These are phyloP conservation scores for Sturmia bella DNA, from an alignment of 2,888 invertebrate species.

Conservation along the genomic window DNA sequence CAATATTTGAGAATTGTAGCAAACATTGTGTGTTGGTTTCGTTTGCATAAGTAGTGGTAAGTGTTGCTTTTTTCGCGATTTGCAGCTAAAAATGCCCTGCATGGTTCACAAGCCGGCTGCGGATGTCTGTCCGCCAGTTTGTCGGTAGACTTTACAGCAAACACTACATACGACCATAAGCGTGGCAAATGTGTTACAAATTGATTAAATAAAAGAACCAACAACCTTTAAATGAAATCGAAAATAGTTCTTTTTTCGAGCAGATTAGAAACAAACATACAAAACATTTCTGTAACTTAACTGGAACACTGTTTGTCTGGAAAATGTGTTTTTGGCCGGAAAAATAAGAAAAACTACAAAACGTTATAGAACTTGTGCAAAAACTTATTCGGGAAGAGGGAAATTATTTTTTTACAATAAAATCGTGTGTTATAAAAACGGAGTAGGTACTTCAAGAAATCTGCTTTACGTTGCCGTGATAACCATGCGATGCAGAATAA, in stretches of 20 bases:
- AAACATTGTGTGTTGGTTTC: slow-evolving; percentile 10
- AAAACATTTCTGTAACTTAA: not conserved
- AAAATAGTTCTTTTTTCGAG: not conserved
- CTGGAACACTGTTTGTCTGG: too few species aligned
- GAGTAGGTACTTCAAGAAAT: too few species aligned
- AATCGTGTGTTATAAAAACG: too few species aligned
- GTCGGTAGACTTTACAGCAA: slow-evolving; percentile 63
- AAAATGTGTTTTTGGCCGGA: not conserved
- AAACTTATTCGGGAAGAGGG: too few species aligned
- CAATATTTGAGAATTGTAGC: slow-evolving; percentile 30
- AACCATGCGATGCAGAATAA: too few species aligned
- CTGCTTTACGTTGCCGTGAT: too few species aligned
- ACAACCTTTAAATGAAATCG: slow-evolving; percentile 5
- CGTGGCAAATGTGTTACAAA: slow-evolving; percentile 36
- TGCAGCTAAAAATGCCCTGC: slow-evolving; percentile 30
- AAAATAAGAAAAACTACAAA: not conserved
- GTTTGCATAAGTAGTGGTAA: not conserved
- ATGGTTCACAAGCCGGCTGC: slow-evolving; percentile 57
- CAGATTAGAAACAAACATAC: not conserved
- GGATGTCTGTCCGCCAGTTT: slow-evolving; percentile 65
- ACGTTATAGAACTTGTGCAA: too few species aligned
- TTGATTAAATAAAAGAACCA: slow-evolving; percentile 13
- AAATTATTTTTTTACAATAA: too few species aligned
- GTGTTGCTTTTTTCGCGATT: slow-evolving; percentile 20
- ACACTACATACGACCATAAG: slow-evolving; percentile 44